phyloP scores from a whole-genome alignment of 2,888 invertebrate genomes.

The Drosophila histrio region DNA sequence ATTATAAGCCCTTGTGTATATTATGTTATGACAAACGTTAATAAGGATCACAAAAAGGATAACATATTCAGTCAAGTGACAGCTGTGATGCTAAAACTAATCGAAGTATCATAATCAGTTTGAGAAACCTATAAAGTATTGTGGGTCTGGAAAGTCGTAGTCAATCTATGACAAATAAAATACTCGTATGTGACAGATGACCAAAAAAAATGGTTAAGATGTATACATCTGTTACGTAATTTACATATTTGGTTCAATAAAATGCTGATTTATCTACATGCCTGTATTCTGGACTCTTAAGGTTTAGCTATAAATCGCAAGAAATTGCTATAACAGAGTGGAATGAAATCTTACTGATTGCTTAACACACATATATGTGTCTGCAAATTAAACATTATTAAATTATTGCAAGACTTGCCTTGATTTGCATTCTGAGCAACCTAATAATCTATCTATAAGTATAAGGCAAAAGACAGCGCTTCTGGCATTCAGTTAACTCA shows the following conservation, averaged over 20 bases:
- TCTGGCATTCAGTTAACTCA: background rate
- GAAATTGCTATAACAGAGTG: background rate
- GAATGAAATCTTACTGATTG: background rate
- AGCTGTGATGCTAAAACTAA: constrained; percentile 41
- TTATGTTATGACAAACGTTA: background rate
- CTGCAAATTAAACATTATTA: constrained; percentile 5
- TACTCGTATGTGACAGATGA: constrained; percentile 12
- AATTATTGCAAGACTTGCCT: background rate
- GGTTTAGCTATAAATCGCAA: background rate
- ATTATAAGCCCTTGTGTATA: background rate
- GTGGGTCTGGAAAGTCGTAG: background rate
- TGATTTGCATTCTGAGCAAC: background rate
- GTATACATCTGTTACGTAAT: constrained; percentile 37
- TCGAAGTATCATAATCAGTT: constrained; percentile 56
- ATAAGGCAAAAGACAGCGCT: background rate
- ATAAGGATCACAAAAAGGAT: constrained; percentile 23
- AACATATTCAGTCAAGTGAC: constrained; percentile 31
- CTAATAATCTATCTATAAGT: background rate
- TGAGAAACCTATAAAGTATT: background rate
- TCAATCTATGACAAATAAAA: constrained; percentile 3
- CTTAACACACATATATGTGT: background rate
- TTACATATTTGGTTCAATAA: constrained; percentile 6
- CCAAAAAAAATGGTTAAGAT: constrained; percentile 22
- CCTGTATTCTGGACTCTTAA: background rate
- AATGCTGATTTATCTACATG: background rate